Evolutionary conservation across 2,888 invertebrate species (phyloP).

Genomic region (Aporophyla nigra): DNA sequence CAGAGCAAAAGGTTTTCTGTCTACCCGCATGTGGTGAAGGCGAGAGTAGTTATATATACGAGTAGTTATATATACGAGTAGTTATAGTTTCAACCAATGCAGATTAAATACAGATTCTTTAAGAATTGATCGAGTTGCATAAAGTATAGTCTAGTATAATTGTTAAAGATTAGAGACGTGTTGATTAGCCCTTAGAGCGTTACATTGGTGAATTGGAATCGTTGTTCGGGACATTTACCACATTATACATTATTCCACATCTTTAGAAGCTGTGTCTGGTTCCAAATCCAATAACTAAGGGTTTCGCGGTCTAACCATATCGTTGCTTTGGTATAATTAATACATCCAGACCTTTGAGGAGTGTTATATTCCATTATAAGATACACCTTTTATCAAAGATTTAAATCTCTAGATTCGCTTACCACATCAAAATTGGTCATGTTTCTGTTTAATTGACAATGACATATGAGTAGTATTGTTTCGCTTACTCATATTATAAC

Average conservation of each 20-base stretch:
- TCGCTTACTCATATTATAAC: not conserved
- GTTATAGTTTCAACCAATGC: not conserved
- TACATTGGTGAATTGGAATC: not conserved
- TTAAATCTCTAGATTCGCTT: not conserved
- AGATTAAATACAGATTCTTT: too few species aligned
- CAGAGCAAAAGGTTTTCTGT: not conserved
- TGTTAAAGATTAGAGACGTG: not conserved
- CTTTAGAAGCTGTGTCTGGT: slow-evolving; percentile 12
- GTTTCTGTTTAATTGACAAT: not conserved
- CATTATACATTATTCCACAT: slow-evolving; percentile 18
- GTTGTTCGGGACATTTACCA: slow-evolving; percentile 11
- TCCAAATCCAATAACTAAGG: slow-evolving; percentile 19
- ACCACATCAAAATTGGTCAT: too few species aligned
- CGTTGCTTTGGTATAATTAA: slow-evolving; percentile 17
- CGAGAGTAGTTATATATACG: too few species aligned
- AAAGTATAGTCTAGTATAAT: not conserved
- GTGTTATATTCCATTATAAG: not conserved
- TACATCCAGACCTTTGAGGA: not conserved
- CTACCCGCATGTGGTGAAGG: not conserved
- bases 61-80: too few species aligned
- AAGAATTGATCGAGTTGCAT: not conserved
- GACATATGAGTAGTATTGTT: not conserved
- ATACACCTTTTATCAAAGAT: not conserved
- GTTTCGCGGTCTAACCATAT: not conserved
- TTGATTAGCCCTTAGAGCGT: not conserved